Percentiles rank a stretch among this genome's conserved stretches.
Conservation (phyloP, 2,113 vertebrate genomes). For the Hystrix cristata region DNA sequence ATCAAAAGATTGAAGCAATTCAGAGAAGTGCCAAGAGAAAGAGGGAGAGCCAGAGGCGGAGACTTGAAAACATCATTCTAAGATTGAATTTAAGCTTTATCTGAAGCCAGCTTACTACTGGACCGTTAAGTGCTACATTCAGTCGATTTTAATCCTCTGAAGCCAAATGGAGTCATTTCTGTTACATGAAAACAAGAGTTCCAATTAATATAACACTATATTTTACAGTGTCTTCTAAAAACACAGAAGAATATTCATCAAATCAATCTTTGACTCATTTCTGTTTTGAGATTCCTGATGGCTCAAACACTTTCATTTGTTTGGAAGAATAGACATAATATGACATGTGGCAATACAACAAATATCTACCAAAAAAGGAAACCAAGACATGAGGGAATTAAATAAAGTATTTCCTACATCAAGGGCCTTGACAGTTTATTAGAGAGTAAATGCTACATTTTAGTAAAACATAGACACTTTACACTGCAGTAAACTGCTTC, state of each 20-base stretch:
- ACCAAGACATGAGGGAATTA: neutral
- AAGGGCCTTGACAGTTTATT: neutral
- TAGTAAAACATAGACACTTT: neutral
- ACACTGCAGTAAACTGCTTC: neutral
- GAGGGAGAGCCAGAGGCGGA: neutral
- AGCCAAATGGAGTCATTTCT: neutral
- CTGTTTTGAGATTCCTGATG: neutral
- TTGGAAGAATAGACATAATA: neutral
- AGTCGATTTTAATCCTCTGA: neutral
- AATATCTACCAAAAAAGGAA: slow-evolving; percentile 35
- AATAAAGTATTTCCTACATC: neutral
- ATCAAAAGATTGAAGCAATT: neutral
- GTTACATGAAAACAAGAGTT: neutral
- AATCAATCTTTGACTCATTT: neutral
- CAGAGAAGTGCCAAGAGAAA: neutral
- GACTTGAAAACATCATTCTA: neutral
- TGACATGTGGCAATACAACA: neutral
- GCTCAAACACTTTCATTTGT: neutral
- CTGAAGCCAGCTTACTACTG: neutral
- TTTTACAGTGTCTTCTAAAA: neutral
- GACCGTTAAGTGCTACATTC: neutral
- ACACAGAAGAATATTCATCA: neutral
- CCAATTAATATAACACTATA: neutral
- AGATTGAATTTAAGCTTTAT: neutral
- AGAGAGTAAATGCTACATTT: neutral